These are phyloP conservation scores for Aphaenogaster ashmeadi DNA, from an alignment of 1,140 invertebrate genomes.

Conservation along the genomic window DNA sequence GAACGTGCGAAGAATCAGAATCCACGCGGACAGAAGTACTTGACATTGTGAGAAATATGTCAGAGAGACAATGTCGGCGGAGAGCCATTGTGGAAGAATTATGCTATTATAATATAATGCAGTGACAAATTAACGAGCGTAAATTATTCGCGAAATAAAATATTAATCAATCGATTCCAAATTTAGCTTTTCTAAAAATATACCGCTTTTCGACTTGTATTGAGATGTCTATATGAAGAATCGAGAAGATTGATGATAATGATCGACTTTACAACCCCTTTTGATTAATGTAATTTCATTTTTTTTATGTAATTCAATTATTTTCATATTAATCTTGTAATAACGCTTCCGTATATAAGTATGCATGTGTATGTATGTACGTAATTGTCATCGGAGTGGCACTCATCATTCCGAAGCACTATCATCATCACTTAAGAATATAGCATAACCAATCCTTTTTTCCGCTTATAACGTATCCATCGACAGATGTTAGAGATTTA, in stretches of 20 bases:
- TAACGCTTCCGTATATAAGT: too few species aligned
- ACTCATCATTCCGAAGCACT: constrained; percentile 16
- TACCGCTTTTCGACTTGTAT: neutral
- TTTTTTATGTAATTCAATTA: neutral
- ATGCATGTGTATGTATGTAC: neutral
- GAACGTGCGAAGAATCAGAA: constrained; percentile 63
- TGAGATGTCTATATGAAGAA: neutral
- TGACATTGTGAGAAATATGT: constrained; percentile 67
- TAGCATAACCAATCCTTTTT: neutral
- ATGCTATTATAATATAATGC: constrained; percentile 6
- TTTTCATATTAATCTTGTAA: too few species aligned
- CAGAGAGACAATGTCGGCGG: constrained; percentile 1
- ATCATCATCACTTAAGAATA: neutral
- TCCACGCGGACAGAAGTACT: constrained; percentile 7
- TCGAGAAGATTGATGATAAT: neutral
- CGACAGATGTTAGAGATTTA: neutral
- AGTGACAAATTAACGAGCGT: neutral
- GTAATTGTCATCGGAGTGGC: too few species aligned
- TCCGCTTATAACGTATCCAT: too few species aligned
- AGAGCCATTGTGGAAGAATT: neutral
- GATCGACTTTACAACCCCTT: neutral
- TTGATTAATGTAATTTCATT: constrained; percentile 12
- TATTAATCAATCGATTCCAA: neutral
- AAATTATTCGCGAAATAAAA: constrained; percentile 14
- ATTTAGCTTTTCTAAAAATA: neutral